Conservation (phyloP, 2,113 vertebrate genomes). For the Crotalus tigris region DNA sequence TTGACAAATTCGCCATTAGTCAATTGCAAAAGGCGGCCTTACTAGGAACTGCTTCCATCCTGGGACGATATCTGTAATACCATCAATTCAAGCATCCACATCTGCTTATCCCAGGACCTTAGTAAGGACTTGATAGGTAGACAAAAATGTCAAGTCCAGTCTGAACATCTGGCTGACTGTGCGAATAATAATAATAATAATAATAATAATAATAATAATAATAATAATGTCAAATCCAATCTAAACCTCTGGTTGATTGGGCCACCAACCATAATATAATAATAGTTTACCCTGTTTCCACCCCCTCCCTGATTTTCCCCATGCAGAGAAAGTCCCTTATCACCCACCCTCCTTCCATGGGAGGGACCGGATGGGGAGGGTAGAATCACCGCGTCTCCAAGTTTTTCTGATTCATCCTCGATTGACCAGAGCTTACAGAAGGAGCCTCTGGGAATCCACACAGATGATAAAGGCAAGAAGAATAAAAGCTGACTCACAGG, state of each 20-base stretch:
- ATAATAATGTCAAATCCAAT: neutral
- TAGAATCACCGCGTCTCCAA: neutral
- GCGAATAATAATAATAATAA: too few relatives aligned
- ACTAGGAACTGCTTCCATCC: too few relatives aligned
- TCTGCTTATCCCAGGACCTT: too few relatives aligned
- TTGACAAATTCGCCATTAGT: too few relatives aligned
- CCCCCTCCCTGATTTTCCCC: constrained; percentile 18
- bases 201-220: neutral
- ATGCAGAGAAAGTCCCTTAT: constrained; percentile 17
- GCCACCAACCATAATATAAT: constrained; percentile 2
- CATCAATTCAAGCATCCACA: too few relatives aligned
- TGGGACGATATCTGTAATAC: too few relatives aligned
- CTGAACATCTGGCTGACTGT: too few relatives aligned
- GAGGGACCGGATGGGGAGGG: neutral
- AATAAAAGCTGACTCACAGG: constrained; percentile 10
- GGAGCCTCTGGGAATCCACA: neutral
- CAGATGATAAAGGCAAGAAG: constrained; percentile 29
- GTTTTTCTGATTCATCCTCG: neutral
- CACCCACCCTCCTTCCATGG: neutral
- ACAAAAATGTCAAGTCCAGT: too few relatives aligned
- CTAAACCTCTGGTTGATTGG: neutral
- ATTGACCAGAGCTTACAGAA: neutral
- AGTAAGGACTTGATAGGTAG: too few relatives aligned
- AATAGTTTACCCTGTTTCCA: constrained; percentile 7
- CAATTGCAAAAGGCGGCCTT: too few relatives aligned